Conservation (phyloP, 2,113 vertebrate species). For the Lampris incognitus region DNA sequence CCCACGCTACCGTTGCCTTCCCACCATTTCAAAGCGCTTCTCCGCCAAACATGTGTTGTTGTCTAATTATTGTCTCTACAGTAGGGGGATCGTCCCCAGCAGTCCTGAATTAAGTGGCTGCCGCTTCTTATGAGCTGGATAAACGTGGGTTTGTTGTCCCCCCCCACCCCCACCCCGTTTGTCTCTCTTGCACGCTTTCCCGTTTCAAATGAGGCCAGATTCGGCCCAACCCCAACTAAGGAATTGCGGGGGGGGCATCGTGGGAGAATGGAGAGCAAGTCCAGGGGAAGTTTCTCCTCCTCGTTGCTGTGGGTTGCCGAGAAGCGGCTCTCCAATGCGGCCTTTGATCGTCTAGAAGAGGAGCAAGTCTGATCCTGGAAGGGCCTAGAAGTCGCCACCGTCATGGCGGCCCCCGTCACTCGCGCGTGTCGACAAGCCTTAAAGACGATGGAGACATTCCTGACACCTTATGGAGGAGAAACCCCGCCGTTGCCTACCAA, state of each 20-base stretch:
- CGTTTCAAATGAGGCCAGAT: slow-evolving; percentile 55
- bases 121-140: slow-evolving; percentile 64
- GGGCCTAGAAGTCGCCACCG: not conserved
- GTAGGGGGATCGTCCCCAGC: slow-evolving; percentile 53
- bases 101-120: slow-evolving; percentile 63
- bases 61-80: slow-evolving; percentile 67
- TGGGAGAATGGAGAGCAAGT: slow-evolving; percentile 50
- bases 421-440: not conserved
- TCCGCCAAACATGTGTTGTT: slow-evolving; percentile 47
- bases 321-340: slow-evolving; percentile 55
- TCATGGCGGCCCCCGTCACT: not conserved
- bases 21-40: slow-evolving; percentile 3
- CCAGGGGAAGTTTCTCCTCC: slow-evolving; percentile 46
- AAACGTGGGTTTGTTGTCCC: slow-evolving; percentile 27
- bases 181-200: slow-evolving; percentile 17
- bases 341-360: slow-evolving; percentile 54
- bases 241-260: slow-evolving; percentile 55
- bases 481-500: too few relatives aligned
- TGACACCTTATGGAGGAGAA: not conserved
- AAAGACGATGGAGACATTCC: not conserved
- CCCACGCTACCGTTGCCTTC: not conserved
- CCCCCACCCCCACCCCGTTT: not conserved
- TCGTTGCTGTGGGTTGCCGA: slow-evolving; percentile 30
- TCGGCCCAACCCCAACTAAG: slow-evolving; percentile 44
- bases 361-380: slow-evolving; percentile 23